Evolutionary conservation across 1,140 invertebrate genomes (phyloP).

Genomic region (Neodiprion fabricii): DNA sequence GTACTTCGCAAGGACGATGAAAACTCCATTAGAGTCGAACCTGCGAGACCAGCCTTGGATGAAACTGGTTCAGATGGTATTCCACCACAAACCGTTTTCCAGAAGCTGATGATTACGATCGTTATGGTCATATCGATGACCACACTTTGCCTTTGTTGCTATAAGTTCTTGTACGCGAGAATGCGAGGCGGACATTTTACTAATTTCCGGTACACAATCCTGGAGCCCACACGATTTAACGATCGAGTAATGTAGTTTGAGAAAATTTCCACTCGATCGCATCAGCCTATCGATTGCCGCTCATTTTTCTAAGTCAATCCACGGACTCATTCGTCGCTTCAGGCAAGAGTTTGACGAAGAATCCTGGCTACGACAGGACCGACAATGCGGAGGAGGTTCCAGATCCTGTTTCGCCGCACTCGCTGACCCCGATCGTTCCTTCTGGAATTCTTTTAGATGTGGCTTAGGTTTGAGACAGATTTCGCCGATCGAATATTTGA

Average conservation of each 20-base stretch:
- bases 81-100: neutral
- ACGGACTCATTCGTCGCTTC: neutral
- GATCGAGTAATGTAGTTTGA: neutral
- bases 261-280: neutral
- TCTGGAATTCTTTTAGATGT: neutral
- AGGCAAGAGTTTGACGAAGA: neutral
- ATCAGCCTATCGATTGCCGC: neutral
- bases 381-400: neutral
- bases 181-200: constrained; percentile 2
- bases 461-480: neutral
- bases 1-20: neutral
- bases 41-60: neutral
- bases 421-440: neutral
- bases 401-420: neutral
- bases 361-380: constrained; percentile 1
- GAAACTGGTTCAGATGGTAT: neutral
- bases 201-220: neutral
- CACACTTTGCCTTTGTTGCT: neutral
- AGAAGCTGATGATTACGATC: neutral
- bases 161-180: constrained; percentile 1
- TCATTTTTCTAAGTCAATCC: neutral
- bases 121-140: neutral
- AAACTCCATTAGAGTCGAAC: neutral
- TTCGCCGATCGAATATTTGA: neutral
- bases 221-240: neutral